Percentiles rank a stretch among this genome's conserved stretches.
These are phyloP conservation scores for Thecophora atra DNA, from an alignment of 2,888 invertebrate species.

Conservation along the genomic window DNA sequence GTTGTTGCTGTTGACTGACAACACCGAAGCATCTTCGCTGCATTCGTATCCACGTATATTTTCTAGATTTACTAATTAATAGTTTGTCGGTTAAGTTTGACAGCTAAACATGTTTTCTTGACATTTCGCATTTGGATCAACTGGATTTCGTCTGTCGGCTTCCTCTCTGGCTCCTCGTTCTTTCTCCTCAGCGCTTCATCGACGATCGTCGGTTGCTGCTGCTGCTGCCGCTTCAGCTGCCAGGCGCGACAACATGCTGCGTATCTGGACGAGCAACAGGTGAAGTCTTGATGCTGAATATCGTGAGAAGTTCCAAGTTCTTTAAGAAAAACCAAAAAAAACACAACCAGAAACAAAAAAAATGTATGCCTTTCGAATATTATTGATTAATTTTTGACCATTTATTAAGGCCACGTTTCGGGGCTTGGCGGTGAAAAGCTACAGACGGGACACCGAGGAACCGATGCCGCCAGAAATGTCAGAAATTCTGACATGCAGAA, in stretches of 20 bases:
- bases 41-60: constrained; percentile 17
- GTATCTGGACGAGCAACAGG: constrained; percentile 29
- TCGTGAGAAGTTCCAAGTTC: constrained; percentile 35
- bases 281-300: neutral
- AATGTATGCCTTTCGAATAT: constrained; percentile 21
- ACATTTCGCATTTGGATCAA: constrained; percentile 50
- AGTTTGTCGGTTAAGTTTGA: constrained; percentile 62
- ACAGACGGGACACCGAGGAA: neutral
- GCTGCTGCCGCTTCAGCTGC: neutral
- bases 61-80: constrained; percentile 61
- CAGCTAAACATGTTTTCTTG: constrained; percentile 61
- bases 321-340: neutral
- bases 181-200: neutral
- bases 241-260: constrained; percentile 29
- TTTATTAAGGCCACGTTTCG: constrained; percentile 25
- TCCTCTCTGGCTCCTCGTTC: neutral
- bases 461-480: constrained; percentile 18
- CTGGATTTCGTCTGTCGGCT: constrained; percentile 19
- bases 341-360: neutral
- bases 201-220: neutral
- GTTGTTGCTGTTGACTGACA: neutral
- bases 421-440: neutral
- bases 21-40: no score
- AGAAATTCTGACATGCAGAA: constrained; percentile 25
- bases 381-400: constrained; percentile 35